A percentile compares a stretch with the other conserved stretches of the same genome.
Conservation (phyloP, 2,888 invertebrate genomes). For the Sclerodermus sp. region DNA sequence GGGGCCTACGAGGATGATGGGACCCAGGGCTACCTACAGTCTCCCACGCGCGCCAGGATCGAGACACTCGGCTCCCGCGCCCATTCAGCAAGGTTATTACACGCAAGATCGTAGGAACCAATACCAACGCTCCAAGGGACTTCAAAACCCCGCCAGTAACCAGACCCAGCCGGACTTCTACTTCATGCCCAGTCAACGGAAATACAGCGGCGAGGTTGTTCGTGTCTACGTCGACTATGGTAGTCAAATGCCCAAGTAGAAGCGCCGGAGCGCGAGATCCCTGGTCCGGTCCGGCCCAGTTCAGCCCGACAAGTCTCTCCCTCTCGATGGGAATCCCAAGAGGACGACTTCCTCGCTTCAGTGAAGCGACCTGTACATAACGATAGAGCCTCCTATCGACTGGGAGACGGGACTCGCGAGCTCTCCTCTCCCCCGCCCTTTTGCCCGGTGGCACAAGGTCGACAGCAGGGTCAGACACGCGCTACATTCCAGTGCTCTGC, state of each 20-base stretch:
- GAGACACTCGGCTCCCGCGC: constrained; percentile 52
- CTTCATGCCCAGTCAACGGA: constrained; percentile 92
- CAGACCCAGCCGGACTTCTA: constrained; percentile 82
- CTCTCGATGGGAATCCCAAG: neutral
- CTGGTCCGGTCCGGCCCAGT: too few species aligned
- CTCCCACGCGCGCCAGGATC: constrained; percentile 70
- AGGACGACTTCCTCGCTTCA: constrained; percentile 21
- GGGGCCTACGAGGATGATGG: constrained; percentile 33
- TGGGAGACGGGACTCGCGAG: constrained; percentile 19
- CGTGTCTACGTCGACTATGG: constrained; percentile 82
- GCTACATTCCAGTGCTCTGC: too few species aligned
- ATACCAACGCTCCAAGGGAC: constrained; percentile 37
- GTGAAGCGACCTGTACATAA: constrained; percentile 34
- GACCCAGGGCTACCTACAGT: constrained; percentile 71
- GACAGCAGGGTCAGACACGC: too few species aligned
- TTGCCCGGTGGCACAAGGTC: neutral
- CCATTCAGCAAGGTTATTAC: constrained; percentile 60
- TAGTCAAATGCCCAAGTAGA: constrained; percentile 65
- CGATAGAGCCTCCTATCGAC: constrained; percentile 5
- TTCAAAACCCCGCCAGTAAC: constrained; percentile 26
- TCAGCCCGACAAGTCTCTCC: too few species aligned
- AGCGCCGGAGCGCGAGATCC: neutral
- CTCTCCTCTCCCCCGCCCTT: too few species aligned
- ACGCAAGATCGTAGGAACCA: constrained; percentile 62
- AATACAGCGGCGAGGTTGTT: constrained; percentile 89